phyloP scores from a whole-genome alignment of 2,113 vertebrate species.

The Centropus unirufus region DNA sequence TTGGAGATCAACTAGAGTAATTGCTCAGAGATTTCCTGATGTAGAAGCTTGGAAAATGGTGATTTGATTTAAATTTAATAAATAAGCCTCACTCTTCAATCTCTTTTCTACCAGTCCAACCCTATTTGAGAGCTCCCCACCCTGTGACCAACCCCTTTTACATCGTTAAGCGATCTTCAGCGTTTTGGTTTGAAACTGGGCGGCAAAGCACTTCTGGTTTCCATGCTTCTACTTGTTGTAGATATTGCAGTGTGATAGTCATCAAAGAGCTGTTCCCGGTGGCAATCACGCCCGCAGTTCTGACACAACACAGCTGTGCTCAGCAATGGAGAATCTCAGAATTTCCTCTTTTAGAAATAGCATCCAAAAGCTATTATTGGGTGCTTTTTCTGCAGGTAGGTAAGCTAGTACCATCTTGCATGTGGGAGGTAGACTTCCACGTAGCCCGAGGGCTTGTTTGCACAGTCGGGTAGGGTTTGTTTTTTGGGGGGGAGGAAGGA shows the following conservation, averaged over 20 bases:
- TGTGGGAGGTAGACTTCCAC: neutral
- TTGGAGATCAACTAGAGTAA: constrained; percentile 22
- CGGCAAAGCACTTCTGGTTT: constrained; percentile 44
- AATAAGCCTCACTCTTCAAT: neutral
- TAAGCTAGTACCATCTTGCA: constrained; percentile 33
- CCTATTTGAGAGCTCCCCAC: neutral
- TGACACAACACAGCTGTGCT: constrained; percentile 64
- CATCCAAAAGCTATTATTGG: constrained; percentile 23
- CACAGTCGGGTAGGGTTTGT: neutral
- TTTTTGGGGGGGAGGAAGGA: neutral
- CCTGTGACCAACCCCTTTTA: neutral
- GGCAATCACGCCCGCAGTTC: constrained; percentile 37
- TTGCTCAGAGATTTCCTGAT: neutral
- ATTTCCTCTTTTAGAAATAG: constrained; percentile 32
- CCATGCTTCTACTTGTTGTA: constrained; percentile 65
- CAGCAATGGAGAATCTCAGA: neutral
- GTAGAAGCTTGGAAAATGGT: neutral
- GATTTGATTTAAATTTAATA: neutral
- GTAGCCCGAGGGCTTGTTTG: neutral
- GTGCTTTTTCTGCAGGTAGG: neutral
- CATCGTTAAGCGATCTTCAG: constrained; percentile 2
- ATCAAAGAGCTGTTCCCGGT: constrained; percentile 57
- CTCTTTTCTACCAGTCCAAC: neutral
- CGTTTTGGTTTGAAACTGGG: constrained; percentile 54
- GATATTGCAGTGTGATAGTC: constrained; percentile 52